Conservation (phyloP, 2,113 vertebrate genomes). For the Danio rerio region DNA sequence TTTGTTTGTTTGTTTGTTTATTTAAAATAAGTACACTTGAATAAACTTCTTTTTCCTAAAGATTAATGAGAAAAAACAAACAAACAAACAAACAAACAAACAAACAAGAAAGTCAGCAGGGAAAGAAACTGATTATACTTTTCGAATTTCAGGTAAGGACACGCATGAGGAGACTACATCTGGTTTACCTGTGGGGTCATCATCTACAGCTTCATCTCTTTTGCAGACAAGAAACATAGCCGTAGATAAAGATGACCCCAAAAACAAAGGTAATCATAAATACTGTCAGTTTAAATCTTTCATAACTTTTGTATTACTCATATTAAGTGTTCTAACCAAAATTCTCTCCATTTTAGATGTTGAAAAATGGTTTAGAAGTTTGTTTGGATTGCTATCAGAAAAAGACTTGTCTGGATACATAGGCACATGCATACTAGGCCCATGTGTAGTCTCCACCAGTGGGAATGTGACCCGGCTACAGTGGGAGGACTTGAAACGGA, state of each 20-base stretch:
- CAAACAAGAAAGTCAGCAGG: not conserved
- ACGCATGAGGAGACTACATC: not conserved
- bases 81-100: not conserved
- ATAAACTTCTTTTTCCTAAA: no score
- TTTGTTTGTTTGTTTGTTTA: no score
- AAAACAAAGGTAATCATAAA: slow-evolving; percentile 3
- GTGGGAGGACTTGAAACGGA: slow-evolving; percentile 84
- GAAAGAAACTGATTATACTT: not conserved
- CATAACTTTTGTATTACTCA: not conserved
- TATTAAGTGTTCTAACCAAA: not conserved
- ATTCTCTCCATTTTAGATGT: slow-evolving; percentile 16
- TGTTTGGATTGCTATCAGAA: slow-evolving; percentile 49
- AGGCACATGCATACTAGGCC: slow-evolving; percentile 58
- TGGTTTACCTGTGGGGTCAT: not conserved
- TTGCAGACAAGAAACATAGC: not conserved
- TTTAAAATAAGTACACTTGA: no score
- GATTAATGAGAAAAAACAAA: no score
- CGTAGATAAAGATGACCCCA: not conserved
- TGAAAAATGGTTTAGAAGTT: slow-evolving; percentile 49
- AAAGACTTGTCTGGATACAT: slow-evolving; percentile 30
- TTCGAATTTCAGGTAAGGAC: slow-evolving; percentile 5
- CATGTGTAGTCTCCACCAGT: slow-evolving; percentile 60
- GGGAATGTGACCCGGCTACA: slow-evolving; percentile 78
- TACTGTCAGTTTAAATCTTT: no score
- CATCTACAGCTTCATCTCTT: not conserved